Evolutionary conservation across 2,797 vertebrate species (phyloP).

Genomic region (Notoglanidium macrostoma): DNA sequence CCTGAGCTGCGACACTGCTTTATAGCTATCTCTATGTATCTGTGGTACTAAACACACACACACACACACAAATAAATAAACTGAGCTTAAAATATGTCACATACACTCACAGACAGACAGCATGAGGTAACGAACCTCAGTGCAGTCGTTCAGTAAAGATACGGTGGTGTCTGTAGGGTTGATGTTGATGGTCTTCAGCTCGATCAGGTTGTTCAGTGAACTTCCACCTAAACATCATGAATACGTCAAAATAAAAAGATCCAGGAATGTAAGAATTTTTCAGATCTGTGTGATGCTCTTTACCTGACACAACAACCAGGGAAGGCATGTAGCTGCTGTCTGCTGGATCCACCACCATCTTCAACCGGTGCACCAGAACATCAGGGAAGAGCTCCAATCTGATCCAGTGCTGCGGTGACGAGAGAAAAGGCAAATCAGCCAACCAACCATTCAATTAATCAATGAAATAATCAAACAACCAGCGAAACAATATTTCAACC

Average conservation of each 20-base stretch:
- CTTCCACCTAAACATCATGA: slow-evolving; percentile 81
- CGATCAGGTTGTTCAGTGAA: slow-evolving; percentile 95
- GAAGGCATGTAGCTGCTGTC: slow-evolving; percentile 99
- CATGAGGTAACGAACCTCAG: slow-evolving; percentile 73
- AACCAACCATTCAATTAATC: background rate
- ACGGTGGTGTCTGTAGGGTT: slow-evolving; percentile 94
- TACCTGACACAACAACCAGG: slow-evolving; percentile 95
- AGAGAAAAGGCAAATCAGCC: background rate
- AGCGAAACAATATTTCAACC: background rate
- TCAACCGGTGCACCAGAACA: slow-evolving; percentile 91
- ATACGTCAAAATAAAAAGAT: background rate
- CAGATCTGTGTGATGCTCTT: background rate
- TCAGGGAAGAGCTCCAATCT: slow-evolving; percentile 96
- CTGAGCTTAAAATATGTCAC: no score
- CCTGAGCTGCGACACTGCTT: slow-evolving; percentile 98
- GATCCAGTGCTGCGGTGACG: slow-evolving; percentile 89
- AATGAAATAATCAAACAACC: background rate
- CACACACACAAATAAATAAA: background rate
- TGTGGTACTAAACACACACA: slow-evolving; percentile 82
- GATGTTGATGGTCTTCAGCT: slow-evolving; percentile 95
- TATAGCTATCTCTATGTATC: slow-evolving; percentile 93
- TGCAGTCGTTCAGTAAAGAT: slow-evolving; percentile 88
- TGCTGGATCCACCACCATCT: slow-evolving; percentile 95
- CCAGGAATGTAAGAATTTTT: background rate
- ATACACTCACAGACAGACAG: slow-evolving; percentile 52